These are phyloP conservation scores for Pachyramphus minor DNA, from an alignment of 2,113 vertebrate species.

Conservation along the genomic window DNA sequence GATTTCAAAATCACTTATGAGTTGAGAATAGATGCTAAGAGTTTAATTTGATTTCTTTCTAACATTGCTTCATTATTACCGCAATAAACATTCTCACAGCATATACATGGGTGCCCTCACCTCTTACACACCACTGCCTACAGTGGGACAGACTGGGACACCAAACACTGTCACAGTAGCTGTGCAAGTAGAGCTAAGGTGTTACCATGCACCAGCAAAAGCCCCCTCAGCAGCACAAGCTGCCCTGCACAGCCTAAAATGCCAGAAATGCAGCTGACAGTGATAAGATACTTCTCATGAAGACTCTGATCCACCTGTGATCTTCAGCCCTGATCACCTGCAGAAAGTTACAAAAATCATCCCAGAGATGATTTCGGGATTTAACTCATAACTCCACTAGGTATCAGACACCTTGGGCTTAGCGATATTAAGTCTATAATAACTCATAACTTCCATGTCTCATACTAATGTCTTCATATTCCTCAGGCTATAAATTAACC, in stretches of 20 bases:
- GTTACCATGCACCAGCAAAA: background rate
- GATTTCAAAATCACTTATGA: background rate
- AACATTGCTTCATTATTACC: background rate
- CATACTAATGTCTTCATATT: background rate
- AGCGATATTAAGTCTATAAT: background rate
- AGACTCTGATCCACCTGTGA: background rate
- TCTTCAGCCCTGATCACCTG: background rate
- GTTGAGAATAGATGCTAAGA: background rate
- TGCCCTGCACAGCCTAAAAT: background rate
- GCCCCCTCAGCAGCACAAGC: background rate
- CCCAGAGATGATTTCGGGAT: background rate
- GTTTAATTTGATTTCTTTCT: background rate
- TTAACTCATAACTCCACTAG: background rate
- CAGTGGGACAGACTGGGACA: background rate
- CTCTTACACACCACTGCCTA: background rate
- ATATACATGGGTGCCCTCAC: rapidly evolving
- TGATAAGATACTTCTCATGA: background rate
- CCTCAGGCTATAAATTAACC: background rate
- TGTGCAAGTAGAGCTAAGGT: background rate
- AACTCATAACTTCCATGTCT: background rate
- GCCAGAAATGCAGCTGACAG: background rate
- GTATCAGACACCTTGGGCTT: background rate
- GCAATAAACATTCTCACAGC: background rate
- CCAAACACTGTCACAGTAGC: background rate
- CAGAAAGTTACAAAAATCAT: background rate